phyloP scores from a whole-genome alignment of 2,113 vertebrate species.

The Pseudonaja textilis region DNA sequence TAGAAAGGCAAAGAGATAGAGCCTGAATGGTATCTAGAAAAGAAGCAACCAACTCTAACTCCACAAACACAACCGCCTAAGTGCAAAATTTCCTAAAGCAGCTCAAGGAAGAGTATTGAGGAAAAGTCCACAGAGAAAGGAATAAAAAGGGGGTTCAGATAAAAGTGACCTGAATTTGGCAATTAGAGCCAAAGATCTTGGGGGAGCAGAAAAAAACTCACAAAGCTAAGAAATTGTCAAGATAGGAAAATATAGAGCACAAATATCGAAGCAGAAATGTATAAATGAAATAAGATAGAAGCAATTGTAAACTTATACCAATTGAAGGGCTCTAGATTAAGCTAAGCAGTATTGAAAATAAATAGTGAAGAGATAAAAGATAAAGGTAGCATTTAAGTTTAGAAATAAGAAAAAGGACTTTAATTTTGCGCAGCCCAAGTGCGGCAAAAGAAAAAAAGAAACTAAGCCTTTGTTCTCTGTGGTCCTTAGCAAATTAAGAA shows the following conservation, averaged over 20 bases:
- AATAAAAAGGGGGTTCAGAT: neutral
- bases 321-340: neutral
- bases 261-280: neutral
- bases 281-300: neutral
- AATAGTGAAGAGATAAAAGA: neutral
- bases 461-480: neutral
- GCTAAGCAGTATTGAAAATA: neutral
- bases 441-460: neutral
- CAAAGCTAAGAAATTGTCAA: neutral
- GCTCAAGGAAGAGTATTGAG: neutral
- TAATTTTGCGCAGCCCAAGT: neutral
- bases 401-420: neutral
- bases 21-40: neutral
- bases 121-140: neutral
- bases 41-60: neutral
- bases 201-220: neutral
- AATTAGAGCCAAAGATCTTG: neutral
- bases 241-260: neutral
- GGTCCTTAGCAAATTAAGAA: neutral
- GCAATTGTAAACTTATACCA: neutral
- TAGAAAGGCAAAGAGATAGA: neutral
- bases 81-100: neutral
- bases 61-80: neutral
- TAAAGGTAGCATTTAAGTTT: neutral
- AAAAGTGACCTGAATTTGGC: neutral